These are phyloP conservation scores for Macrobrachium nipponense DNA, from an alignment of 1,140 invertebrate genomes.

Conservation along the genomic window DNA sequence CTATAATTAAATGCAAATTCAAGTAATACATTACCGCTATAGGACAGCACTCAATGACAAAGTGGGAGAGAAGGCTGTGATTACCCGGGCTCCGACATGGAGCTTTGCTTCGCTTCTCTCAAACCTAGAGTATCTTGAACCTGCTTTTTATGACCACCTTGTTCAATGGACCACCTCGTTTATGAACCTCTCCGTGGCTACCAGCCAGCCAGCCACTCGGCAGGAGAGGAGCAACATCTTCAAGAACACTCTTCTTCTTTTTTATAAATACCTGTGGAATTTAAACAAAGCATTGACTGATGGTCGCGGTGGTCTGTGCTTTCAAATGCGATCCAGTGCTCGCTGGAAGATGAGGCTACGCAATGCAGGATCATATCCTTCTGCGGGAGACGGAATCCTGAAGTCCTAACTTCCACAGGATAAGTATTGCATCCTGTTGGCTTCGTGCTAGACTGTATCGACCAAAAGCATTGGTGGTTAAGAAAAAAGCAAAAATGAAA, in stretches of 20 bases:
- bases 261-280: too few species aligned
- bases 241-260: too few species aligned
- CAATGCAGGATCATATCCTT: too few species aligned
- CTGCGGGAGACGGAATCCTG: too few species aligned
- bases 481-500: not conserved
- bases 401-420: too few species aligned
- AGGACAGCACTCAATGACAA: slow-evolving; percentile 49
- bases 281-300: too few species aligned
- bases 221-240: too few species aligned
- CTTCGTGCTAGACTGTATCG: not conserved
- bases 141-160: slow-evolving; percentile 14
- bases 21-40: slow-evolving; percentile 40
- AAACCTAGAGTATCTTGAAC: not conserved
- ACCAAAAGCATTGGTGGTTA: not conserved
- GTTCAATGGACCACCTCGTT: not conserved
- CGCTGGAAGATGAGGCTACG: too few species aligned
- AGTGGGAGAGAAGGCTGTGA: slow-evolving; percentile 33
- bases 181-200: not conserved
- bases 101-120: slow-evolving; percentile 1
- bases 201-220: too few species aligned
- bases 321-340: too few species aligned
- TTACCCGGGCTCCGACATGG: slow-evolving; percentile 28
- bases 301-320: too few species aligned
- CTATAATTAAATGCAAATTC: slow-evolving; percentile 46
- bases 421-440: not conserved